A percentile compares a stretch with the other conserved stretches of the same genome.
Conservation (phyloP, 2,888 invertebrate species). For the Cryptocheilus praepositus region DNA sequence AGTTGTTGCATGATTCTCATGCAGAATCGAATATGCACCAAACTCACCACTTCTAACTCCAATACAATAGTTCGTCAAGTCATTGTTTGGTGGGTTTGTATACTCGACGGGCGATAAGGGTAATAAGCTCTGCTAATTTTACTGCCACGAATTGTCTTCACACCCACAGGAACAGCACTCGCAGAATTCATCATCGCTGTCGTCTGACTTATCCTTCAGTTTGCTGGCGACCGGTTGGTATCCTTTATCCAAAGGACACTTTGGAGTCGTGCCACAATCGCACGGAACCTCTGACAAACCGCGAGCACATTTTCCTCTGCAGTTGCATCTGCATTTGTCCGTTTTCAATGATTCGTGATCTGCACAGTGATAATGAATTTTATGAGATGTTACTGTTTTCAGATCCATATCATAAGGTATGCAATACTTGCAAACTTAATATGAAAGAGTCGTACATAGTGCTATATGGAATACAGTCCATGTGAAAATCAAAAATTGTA, state of each 20-base stretch:
- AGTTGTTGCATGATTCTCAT: too few relatives aligned
- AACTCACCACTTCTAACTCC: too few relatives aligned
- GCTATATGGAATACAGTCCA: too few relatives aligned
- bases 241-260: slow-evolving; percentile 25
- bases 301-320: slow-evolving; percentile 45
- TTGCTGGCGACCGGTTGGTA: slow-evolving; percentile 31
- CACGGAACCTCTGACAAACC: slow-evolving; percentile 42
- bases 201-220: background rate
- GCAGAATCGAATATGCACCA: too few relatives aligned
- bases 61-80: too few relatives aligned
- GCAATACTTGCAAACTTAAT: too few relatives aligned
- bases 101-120: slow-evolving; percentile 11
- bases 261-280: slow-evolving; percentile 43
- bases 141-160: slow-evolving; percentile 27
- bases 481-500: too few relatives aligned
- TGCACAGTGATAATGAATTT: too few relatives aligned
- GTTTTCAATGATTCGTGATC: background rate
- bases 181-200: slow-evolving; percentile 60
- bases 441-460: too few relatives aligned
- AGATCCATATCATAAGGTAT: too few relatives aligned
- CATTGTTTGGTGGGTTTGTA: slow-evolving; percentile 5
- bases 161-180: slow-evolving; percentile 60
- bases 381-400: too few relatives aligned
- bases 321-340: slow-evolving; percentile 45
- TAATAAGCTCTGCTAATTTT: background rate